Base-by-base conservation (phyloP, 2,797 vertebrate genomes). In the Myoxocephalus aenaeus region DNA sequence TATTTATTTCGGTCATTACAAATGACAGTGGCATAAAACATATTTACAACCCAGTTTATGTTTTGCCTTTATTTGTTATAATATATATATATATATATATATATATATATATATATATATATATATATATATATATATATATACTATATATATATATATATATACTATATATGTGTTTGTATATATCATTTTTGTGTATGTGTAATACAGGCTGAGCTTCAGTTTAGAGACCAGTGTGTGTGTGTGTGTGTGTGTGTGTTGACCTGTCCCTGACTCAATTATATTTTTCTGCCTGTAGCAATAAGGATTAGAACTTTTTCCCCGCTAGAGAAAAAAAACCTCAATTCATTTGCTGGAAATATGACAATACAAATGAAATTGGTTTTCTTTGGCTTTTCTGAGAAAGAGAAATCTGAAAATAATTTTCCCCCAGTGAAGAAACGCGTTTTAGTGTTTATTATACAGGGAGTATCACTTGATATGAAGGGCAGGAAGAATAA, bases 281-380 rank as follows among this genome's bases (percentile, higher is more conserved):
- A 92, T 90, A 92, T 90, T 86, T 90, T 82, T 70, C 87, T 73
- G 86, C 86, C 87, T 70, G 57, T 51, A 87, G 90, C 91, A 92
- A 94, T 91, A 92, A 91, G 92, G 92, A 94, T 94, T 94, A 93
- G 80, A 92, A 86, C 66, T 65, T 89, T 84, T 83, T 80, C 64
- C 76, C 51, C 4, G 38, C 80, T 51, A 82, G 65, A 86, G 40
- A 81, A 80, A 82, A 80, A 14, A 69, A 48, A 0, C 32, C 75
- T 66, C 78, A 80, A 87, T 93, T 92, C 73, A 91, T 90, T 92
- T 92, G 73, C 78, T 89, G 81, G 85, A 91, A 90, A 89, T 85
- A 78, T 86, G 82, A 94, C 90, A 92, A 90, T 92, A 91, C 84
- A 88, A 91, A 84, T 2, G 25, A 92, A 93, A 92, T 92, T 91